Percentiles rank a stretch among this genome's conserved stretches.
These are phyloP conservation scores for Cabera pusaria DNA, from an alignment of 2,888 invertebrate species.

Conservation along the genomic window DNA sequence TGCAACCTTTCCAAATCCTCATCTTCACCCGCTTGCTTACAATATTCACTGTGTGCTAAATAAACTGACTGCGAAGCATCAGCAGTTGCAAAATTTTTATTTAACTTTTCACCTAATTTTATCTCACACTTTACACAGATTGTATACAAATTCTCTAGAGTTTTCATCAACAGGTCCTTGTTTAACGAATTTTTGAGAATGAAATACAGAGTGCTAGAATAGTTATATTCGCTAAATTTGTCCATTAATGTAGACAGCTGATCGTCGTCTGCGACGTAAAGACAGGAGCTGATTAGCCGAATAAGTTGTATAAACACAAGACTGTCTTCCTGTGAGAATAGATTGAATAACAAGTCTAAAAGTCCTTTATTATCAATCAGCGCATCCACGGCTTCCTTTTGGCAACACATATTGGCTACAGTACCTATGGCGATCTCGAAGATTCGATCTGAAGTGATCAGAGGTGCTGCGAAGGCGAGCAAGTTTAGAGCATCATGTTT, in stretches of 20 bases:
- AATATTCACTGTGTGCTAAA: constrained; percentile 58
- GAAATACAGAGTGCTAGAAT: constrained; percentile 85
- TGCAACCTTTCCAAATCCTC: constrained; percentile 64
- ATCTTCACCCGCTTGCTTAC: constrained; percentile 23
- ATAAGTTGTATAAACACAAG: constrained; percentile 89
- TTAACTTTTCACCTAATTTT: constrained; percentile 55
- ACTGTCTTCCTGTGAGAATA: constrained; percentile 86
- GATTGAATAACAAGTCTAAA: constrained; percentile 79
- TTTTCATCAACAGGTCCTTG: constrained; percentile 79
- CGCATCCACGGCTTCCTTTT: constrained; percentile 82
- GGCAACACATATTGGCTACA: constrained; percentile 91
- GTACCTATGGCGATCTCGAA: constrained; percentile 93
- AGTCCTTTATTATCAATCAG: constrained; percentile 83
- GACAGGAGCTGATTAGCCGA: constrained; percentile 85
- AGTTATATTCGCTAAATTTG: constrained; percentile 69
- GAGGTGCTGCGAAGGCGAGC: constrained; percentile 81
- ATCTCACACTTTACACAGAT: constrained; percentile 72
- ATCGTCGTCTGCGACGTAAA: constrained; percentile 64
- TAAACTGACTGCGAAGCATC: constrained; percentile 59
- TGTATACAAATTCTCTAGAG: constrained; percentile 84
- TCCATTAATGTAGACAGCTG: constrained; percentile 74
- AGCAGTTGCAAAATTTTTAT: constrained; percentile 55
- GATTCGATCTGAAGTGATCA: constrained; percentile 85
- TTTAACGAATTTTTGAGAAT: constrained; percentile 90
- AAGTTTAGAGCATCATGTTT: constrained; percentile 87